Evolutionary conservation across 2,113 vertebrate genomes (phyloP), one percentile per base, ranked within the genome.

Genomic region (Sturnira hondurensis): DNA sequence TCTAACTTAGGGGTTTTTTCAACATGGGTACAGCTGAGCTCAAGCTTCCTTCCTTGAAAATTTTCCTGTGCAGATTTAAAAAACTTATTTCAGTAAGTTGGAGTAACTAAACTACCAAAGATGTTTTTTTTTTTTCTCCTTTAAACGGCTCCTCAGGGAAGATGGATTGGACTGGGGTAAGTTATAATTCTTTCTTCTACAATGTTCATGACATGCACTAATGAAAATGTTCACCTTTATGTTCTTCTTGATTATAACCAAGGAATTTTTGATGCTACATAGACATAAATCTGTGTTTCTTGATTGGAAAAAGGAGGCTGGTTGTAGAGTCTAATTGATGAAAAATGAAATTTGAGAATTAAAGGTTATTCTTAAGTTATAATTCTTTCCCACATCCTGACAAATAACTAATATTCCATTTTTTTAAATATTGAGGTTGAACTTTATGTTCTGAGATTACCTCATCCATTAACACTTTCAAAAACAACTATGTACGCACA

Each of bases 171-270:
- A 76, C 82, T 76, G 22, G 45, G 33, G 13, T 91, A 43, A 36
- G 68, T 96, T 89, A 94, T 97, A 97, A 97, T 92, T 98, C 96
- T 97, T 97, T 93, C 93, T 95, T 91, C 68, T 94, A 94, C 94
- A 96, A 89, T 93, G 77, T 78, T 93, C 93, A 93, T 96, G 96
- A 95, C 94, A 95, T 76, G 33, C 96, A 94, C 94, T 98, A 98
- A 98, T 97, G 97, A 97, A 98, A 98, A 94, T 97, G 70, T 97
- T 97, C 96, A 97, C 96, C 63, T 97, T 97, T 94, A 67, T 96
- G 88, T 96, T 97, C 82, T 26, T 94, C 63, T 96, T 96, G 96
- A 96, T 97, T 97, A 96, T 97, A 96, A 94, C 96, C 82, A 96
- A 95, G 77, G 65, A 96, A 95, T 93, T 97, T 96, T 95, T 97